phyloP scores from a whole-genome alignment of 1,140 invertebrate genomes.

The Cydia pomonella region DNA sequence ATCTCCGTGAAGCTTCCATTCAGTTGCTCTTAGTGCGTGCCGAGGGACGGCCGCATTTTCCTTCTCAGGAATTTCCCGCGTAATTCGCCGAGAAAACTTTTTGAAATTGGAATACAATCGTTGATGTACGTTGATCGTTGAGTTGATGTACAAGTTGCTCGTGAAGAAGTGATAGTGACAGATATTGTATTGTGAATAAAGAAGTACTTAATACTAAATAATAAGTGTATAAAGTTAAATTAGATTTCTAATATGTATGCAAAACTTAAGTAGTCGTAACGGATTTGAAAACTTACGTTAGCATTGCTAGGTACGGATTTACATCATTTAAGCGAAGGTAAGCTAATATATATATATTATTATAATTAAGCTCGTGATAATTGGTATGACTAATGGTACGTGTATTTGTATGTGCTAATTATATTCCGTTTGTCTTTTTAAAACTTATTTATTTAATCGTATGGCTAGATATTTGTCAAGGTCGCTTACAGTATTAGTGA shows the following conservation, averaged over 20 bases:
- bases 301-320: background rate
- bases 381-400: background rate
- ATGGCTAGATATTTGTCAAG: too few species aligned
- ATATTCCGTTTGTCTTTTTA: background rate
- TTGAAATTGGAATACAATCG: background rate
- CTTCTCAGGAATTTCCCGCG: background rate
- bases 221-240: background rate
- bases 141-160: background rate
- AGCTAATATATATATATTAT: background rate
- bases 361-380: background rate
- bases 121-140: too few species aligned
- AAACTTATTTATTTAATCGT: too few species aligned
- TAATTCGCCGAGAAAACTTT: background rate
- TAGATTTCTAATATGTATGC: background rate
- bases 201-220: background rate
- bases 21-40: background rate
- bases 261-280: background rate
- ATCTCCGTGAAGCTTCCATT: constrained; percentile 5
- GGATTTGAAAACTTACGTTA: background rate
- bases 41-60: background rate
- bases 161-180: background rate
- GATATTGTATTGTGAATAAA: background rate
- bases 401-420: background rate
- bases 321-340: background rate
- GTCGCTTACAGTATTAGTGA: too few species aligned